Percentiles rank a stretch among this genome's conserved stretches.
These are phyloP conservation scores for Trissolcus japonicus DNA, from an alignment of 2,888 invertebrate genomes.

Conservation along the genomic window DNA sequence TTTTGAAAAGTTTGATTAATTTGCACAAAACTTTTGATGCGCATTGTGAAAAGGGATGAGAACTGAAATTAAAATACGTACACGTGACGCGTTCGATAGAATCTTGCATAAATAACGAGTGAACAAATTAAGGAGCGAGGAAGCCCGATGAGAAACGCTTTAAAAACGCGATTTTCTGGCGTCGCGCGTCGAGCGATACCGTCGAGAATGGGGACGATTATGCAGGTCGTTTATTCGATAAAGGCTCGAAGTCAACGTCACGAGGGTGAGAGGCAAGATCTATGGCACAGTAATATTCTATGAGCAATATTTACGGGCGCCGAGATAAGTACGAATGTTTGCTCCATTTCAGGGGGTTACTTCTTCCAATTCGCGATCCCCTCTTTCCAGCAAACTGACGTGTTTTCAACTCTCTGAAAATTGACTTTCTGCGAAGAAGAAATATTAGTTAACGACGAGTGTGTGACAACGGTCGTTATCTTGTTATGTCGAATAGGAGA, in stretches of 20 bases:
- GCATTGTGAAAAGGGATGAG: neutral
- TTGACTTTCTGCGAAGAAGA: neutral
- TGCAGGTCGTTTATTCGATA: conserved; percentile 69
- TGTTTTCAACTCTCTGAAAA: conserved; percentile 19
- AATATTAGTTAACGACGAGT: neutral
- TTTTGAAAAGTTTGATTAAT: no score
- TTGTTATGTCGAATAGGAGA: conserved; percentile 39
- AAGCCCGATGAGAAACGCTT: conserved; percentile 18
- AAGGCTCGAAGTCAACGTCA: conserved; percentile 61
- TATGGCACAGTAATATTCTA: conserved; percentile 71
- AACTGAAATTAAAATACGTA: neutral
- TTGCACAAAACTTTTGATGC: neutral
- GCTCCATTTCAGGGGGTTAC: conserved; percentile 58
- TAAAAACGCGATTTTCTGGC: conserved; percentile 51
- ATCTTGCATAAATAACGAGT: conserved; percentile 54
- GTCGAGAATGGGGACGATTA: conserved; percentile 60
- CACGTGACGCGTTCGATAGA: conserved; percentile 44
- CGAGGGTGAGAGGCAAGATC: conserved; percentile 64
- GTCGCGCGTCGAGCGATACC: conserved; percentile 34
- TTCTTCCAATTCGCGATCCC: conserved; percentile 14
- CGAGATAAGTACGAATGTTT: conserved; percentile 71
- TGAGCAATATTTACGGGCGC: conserved; percentile 72
- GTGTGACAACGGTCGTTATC: conserved; percentile 49
- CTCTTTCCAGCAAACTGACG: conserved; percentile 6
- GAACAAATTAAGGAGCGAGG: conserved; percentile 52